A percentile compares a stretch with the other conserved stretches of the same genome.
These are phyloP conservation scores for Tokudaia tokunoshimensis DNA, from an alignment of 2,797 vertebrate species.

Conservation along the genomic window DNA sequence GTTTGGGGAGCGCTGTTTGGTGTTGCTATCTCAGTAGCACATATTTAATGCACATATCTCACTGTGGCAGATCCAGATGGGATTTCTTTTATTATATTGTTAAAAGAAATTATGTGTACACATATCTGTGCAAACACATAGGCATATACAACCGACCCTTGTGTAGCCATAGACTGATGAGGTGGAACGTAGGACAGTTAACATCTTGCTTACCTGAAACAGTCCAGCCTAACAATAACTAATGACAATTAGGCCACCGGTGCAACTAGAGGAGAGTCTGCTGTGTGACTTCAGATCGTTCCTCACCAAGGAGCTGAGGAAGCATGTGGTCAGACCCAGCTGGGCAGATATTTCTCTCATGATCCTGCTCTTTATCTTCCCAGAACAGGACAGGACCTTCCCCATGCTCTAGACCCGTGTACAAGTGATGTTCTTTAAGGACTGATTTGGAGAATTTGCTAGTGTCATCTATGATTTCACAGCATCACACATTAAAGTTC, in stretches of 20 bases:
- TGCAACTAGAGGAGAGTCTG: neutral
- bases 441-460: constrained; percentile 64
- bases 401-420: neutral
- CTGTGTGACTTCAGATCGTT: neutral
- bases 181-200: neutral
- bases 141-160: neutral
- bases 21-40: neutral
- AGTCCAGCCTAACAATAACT: neutral
- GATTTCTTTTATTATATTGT: neutral
- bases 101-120: neutral
- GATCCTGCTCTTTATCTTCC: neutral
- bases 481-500: constrained; percentile 83
- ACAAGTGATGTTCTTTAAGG: constrained; percentile 48
- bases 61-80: neutral
- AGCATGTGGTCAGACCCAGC: neutral
- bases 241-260: neutral
- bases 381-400: neutral
- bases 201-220: neutral
- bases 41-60: neutral
- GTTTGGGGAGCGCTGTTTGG: neutral
- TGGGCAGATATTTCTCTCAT: neutral
- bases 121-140: neutral
- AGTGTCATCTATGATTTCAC: constrained; percentile 77
- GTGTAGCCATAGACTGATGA: neutral
- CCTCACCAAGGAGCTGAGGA: neutral